Evolutionary conservation across 2,797 vertebrate species (phyloP).

Genomic region (Antennarius maculatus): DNA sequence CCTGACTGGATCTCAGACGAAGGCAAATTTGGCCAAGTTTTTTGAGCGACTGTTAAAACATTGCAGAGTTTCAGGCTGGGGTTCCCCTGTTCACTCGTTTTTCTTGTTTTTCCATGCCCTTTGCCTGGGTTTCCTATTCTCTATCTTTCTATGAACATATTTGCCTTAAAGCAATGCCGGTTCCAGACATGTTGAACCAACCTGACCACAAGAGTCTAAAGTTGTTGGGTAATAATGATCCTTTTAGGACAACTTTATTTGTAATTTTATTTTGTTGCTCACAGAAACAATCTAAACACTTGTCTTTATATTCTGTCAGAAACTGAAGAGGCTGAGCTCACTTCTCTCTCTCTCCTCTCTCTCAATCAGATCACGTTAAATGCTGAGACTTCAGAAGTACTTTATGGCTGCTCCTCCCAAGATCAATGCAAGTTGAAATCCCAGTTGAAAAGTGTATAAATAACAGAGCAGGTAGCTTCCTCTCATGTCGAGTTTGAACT

Average conservation of each 20-base stretch:
- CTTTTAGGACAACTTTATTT: conserved; percentile 16
- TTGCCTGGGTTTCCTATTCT: conserved; percentile 32
- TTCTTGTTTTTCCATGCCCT: conserved; percentile 11
- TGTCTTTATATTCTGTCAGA: background rate
- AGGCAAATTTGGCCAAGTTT: too few species aligned
- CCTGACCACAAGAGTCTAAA: conserved; percentile 39
- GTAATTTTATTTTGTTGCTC: conserved; percentile 3
- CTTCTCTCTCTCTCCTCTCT: background rate
- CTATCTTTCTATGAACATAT: conserved; percentile 21
- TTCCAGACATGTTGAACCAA: conserved; percentile 43
- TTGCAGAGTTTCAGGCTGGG: too few species aligned
- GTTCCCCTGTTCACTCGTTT: too few species aligned
- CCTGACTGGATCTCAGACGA: too few species aligned
- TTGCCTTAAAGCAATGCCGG: conserved; percentile 32
- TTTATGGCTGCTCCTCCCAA: too few species aligned
- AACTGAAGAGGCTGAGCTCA: background rate
- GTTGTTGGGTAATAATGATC: conserved; percentile 9
- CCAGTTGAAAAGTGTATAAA: too few species aligned
- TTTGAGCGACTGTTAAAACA: too few species aligned
- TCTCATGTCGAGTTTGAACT: too few species aligned
- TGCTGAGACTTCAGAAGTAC: too few species aligned
- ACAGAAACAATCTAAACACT: conserved; percentile 5
- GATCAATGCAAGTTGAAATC: too few species aligned
- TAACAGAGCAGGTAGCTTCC: too few species aligned
- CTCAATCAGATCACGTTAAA: too few species aligned